Conservation (phyloP, 2,797 vertebrate species). For the Morus bassanus region DNA sequence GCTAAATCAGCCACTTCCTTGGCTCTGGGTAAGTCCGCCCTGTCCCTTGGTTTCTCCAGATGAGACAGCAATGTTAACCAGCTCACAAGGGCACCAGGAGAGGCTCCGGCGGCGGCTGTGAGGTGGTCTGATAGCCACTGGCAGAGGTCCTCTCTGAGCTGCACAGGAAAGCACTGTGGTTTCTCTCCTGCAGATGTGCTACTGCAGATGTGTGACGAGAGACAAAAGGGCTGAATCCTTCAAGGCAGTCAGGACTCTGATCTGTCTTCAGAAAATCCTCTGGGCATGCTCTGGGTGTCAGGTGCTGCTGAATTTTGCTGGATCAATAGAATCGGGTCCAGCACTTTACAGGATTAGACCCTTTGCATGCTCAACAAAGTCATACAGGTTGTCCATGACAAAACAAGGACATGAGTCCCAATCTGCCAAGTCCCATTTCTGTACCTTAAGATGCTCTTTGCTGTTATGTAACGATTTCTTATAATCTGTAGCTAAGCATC, state of each 20-base stretch:
- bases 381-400: not conserved
- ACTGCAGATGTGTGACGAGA: not conserved
- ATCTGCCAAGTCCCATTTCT: not conserved
- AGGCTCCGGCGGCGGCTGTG: accelerated
- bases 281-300: not conserved
- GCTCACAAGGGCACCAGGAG: not conserved
- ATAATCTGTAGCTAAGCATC: not conserved
- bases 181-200: not conserved
- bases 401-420: not conserved
- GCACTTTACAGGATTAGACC: not conserved
- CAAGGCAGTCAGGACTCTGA: not conserved
- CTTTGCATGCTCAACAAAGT: not conserved
- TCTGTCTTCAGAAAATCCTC: not conserved
- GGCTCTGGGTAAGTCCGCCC: not conserved
- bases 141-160: not conserved
- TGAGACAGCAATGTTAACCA: not conserved
- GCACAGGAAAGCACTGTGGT: not conserved
- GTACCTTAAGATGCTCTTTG: not conserved
- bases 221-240: not conserved
- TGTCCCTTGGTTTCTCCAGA: not conserved
- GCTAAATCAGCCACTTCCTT: not conserved
- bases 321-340: not conserved
- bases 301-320: not conserved
- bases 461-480: not conserved
- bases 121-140: not conserved